Percentiles rank a stretch among this genome's conserved stretches.
phyloP scores from a whole-genome alignment of 2,888 invertebrate species.

The Thysanoteuthis rhombus region DNA sequence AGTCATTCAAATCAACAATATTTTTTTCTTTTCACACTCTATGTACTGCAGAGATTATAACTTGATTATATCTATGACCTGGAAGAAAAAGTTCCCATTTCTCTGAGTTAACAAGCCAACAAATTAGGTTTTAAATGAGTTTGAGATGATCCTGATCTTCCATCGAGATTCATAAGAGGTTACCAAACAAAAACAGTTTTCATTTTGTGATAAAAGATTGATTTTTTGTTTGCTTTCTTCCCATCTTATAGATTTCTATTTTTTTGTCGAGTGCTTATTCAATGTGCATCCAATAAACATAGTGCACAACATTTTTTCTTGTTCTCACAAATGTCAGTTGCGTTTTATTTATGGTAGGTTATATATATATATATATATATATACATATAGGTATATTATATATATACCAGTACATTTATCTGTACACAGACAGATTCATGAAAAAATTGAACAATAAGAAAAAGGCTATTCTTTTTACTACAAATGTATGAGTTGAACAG shows the following conservation, averaged over 20 bases:
- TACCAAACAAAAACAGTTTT: conserved; percentile 12
- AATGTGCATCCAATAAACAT: not conserved
- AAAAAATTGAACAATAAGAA: too few relatives aligned
- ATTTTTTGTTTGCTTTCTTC: not conserved
- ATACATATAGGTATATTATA: not conserved
- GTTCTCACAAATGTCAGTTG: not conserved
- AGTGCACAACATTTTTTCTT: not conserved
- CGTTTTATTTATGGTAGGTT: not conserved
- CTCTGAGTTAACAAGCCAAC: not conserved
- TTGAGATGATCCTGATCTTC: not conserved
- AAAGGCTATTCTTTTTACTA: too few relatives aligned
- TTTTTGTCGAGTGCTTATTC: not conserved
- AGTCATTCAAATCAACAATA: not conserved
- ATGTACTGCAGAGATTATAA: not conserved
- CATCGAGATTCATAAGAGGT: not conserved
- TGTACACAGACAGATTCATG: not conserved
- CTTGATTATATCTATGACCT: not conserved
- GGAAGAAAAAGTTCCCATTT: not conserved
- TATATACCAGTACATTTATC: not conserved
- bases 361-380: not conserved
- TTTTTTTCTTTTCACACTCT: not conserved
- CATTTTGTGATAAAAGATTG: not conserved
- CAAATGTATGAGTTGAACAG: too few relatives aligned
- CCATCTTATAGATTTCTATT: not conserved
- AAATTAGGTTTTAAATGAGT: not conserved